Evolutionary conservation across 2,113 vertebrate genomes (phyloP).

Genomic region (Saimiri boliviensis): DNA sequence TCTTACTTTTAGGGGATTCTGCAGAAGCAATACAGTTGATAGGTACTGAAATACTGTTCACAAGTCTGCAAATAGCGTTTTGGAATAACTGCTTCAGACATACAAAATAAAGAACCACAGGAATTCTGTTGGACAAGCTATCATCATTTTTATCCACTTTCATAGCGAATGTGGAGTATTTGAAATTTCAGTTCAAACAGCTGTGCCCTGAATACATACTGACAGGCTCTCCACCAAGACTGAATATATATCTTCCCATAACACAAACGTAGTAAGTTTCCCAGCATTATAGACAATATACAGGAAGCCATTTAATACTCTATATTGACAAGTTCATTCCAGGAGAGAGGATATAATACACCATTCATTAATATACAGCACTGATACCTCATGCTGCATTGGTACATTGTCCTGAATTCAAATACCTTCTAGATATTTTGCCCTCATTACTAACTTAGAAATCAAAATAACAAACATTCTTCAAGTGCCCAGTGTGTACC

Average conservation of each 20-base stretch:
- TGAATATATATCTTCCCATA: background rate
- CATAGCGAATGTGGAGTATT: background rate
- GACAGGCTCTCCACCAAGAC: background rate
- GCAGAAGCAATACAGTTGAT: background rate
- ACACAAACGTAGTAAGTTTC: background rate
- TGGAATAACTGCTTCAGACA: background rate
- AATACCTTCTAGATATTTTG: background rate
- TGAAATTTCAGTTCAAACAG: background rate
- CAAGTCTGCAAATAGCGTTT: background rate
- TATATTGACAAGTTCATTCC: background rate
- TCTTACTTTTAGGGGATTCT: background rate
- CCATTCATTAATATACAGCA: background rate
- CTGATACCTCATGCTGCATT: background rate
- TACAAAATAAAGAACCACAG: background rate
- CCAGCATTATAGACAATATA: background rate
- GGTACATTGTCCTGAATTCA: background rate
- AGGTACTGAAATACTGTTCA: background rate
- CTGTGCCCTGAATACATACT: background rate
- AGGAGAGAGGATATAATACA: background rate
- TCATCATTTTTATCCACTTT: background rate
- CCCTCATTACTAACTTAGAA: background rate
- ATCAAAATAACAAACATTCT: background rate
- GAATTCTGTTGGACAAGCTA: background rate
- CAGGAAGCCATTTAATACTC: background rate
- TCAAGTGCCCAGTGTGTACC: background rate